A percentile compares a stretch with the other conserved stretches of the same genome.
Conservation (phyloP, 1,140 invertebrate species). For the Melanaphis sacchari region DNA sequence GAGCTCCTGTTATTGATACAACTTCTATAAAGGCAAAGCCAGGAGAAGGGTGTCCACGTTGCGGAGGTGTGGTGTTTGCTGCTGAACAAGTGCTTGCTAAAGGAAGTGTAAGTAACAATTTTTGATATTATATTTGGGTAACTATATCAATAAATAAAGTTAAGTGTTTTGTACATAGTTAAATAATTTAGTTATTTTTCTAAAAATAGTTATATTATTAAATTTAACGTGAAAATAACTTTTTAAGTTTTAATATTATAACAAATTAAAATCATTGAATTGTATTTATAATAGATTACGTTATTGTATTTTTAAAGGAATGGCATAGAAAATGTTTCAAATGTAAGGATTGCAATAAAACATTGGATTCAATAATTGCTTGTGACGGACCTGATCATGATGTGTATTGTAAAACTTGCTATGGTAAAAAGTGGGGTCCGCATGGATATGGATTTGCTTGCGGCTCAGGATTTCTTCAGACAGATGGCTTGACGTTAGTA, state of each 20-base stretch:
- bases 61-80: constrained; percentile 88
- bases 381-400: constrained; percentile 89
- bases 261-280: not conserved
- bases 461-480: constrained; percentile 91
- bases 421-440: constrained; percentile 91
- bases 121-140: not conserved
- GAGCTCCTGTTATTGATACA: constrained; percentile 69
- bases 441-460: constrained; percentile 95
- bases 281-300: not conserved
- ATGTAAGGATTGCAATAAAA: constrained; percentile 90
- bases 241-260: not conserved
- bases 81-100: constrained; percentile 85
- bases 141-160: not conserved
- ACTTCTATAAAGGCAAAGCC: constrained; percentile 79
- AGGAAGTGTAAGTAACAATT: constrained; percentile 60
- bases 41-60: constrained; percentile 87
- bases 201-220: not conserved
- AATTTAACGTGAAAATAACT: not conserved
- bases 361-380: constrained; percentile 90
- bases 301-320: constrained; percentile 68
- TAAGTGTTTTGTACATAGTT: not conserved
- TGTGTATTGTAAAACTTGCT: constrained; percentile 93
- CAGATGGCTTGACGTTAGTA: constrained; percentile 83
- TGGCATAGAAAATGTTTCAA: constrained; percentile 99
- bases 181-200: not conserved